phyloP scores from a whole-genome alignment of 1,140 invertebrate species.

The Hormaphis cornu region DNA sequence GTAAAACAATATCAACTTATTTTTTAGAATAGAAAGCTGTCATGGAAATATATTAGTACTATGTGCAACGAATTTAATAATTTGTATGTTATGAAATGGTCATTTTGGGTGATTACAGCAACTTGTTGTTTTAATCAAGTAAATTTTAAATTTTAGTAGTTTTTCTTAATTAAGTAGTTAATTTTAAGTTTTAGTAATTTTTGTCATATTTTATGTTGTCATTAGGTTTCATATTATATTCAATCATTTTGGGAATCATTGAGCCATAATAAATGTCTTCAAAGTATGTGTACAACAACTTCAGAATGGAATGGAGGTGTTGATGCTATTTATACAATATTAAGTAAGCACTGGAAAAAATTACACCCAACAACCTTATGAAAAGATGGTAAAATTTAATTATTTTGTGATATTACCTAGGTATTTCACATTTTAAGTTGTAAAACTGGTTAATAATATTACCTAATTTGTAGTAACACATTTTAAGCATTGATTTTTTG shows the following conservation, averaged over 20 bases:
- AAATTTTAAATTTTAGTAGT: no score
- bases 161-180: background rate
- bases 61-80: conserved; percentile 7
- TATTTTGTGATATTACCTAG: no score
- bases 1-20: no score
- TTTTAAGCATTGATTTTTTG: no score
- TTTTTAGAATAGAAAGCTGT: background rate
- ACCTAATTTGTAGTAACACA: no score
- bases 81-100: conserved; percentile 18
- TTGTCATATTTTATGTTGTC: background rate
- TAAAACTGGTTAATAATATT: no score
- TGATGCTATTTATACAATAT: conserved; percentile 43
- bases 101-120: conserved; percentile 17
- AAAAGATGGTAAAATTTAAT: no score
- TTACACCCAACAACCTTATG: no score
- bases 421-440: no score
- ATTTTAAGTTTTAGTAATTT: background rate
- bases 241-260: conserved; percentile 24
- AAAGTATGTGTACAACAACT: background rate
- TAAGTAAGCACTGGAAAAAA: conserved; percentile 42
- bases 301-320: conserved; percentile 44
- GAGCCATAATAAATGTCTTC: background rate
- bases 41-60: background rate
- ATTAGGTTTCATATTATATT: conserved; percentile 12
- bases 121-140: conserved; percentile 24